Evolutionary conservation across 1,140 invertebrate genomes (phyloP), one percentile per base, ranked within the genome.

Genomic region (Tyrophagus putrescentiae): DNA sequence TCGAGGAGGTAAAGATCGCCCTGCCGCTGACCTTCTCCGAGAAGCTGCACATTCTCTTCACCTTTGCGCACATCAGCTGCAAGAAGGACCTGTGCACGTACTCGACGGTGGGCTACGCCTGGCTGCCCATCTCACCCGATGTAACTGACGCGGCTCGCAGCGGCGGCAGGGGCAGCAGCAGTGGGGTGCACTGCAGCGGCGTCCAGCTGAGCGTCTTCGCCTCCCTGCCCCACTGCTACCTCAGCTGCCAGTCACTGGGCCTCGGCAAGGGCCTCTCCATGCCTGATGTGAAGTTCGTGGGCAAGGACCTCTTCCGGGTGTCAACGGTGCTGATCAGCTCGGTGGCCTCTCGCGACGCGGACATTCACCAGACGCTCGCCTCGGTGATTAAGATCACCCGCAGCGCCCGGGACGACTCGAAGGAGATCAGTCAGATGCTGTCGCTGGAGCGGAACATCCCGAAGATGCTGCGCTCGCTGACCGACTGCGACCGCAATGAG

Each of bases 241-340:
- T 95, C 28, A 80, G 85, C 1, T 83, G 90, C 68, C 84, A 93
- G 69, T 84, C 87, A 11, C 76, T 93, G 60, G 88, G 88, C 34
- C 76, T 91, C 57, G 25, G 53, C 28, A 56, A 44, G 27, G 75
- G 91, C 86, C 87, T 85, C 72, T 76, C 84, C 60, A 87, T 87
- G 0, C 87, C 88, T 9, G 90, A 94, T 67, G 83, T 94, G 16
- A 81, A 82, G 63, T 94, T 88, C 88, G 84, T 95, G 31, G 88
- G 89, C 66, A 83, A 85, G 68, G 81, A 80, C 39, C 77, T 95
- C 1, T 94, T 94, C 67, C 81, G 80, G 34, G 82, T 92, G n/a
- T 78, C 78, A 33, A 76, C 93, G 32, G 80, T 83, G 50, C 73
- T 95, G 23, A 80, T 85, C 33, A 94, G 90, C 0, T 93, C 67